Evolutionary conservation across 2,888 invertebrate species (phyloP).

Genomic region (Pammene aurita): DNA sequence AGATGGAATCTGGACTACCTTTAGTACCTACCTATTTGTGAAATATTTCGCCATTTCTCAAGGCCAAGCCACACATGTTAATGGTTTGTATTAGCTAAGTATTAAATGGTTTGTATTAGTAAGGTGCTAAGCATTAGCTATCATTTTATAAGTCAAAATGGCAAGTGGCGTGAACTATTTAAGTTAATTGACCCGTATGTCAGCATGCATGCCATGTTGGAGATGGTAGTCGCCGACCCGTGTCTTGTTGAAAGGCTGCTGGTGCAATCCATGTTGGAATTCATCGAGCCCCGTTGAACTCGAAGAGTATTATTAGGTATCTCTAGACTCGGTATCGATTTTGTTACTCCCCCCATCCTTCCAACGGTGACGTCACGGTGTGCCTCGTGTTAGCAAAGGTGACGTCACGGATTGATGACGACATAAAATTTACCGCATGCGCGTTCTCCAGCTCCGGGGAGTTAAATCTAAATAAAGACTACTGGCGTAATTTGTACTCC

Average conservation of each 20-base stretch:
- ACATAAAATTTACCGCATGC: conserved; percentile 32
- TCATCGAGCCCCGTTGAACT: conserved; percentile 71
- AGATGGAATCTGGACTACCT: neutral
- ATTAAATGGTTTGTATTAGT: too few species aligned
- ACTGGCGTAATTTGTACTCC: conserved; percentile 31
- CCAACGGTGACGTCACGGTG: conserved; percentile 66
- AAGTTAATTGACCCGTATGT: conserved; percentile 64
- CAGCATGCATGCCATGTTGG: conserved; percentile 53
- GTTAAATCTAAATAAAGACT: conserved; percentile 39
- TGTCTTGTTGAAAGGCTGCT: conserved; percentile 65
- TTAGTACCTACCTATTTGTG: too few species aligned
- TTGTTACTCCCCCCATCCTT: conserved; percentile 51
- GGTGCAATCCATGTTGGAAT: conserved; percentile 56
- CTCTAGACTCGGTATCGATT: conserved; percentile 62
- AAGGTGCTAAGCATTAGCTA: too few species aligned
- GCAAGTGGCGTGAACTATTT: conserved; percentile 60
- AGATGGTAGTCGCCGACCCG: conserved; percentile 74
- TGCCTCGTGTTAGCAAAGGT: conserved; percentile 51
- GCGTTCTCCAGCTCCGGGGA: conserved; percentile 20
- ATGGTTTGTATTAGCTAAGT: too few species aligned
- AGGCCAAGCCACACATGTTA: too few species aligned
- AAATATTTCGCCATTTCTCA: too few species aligned
- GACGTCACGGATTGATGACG: conserved; percentile 42
- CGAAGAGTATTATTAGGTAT: conserved; percentile 56
- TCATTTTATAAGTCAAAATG: conserved; percentile 43